These are phyloP conservation scores for Cairina moschata DNA, from an alignment of 2,113 vertebrate genomes.

Conservation along the genomic window DNA sequence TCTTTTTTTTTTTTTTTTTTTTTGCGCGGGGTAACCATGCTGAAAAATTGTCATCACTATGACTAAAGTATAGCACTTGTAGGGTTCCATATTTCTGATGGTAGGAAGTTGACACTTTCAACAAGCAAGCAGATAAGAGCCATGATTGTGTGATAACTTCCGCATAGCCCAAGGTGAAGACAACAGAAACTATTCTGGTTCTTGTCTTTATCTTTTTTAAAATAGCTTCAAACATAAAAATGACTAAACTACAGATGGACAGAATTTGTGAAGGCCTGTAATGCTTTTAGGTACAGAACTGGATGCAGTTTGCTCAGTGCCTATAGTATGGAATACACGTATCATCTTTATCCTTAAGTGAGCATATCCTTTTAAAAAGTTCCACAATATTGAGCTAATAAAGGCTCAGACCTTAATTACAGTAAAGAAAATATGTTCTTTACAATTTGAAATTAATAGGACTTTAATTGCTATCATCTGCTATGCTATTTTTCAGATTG, in stretches of 20 bases:
- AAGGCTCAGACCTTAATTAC: conserved; percentile 22
- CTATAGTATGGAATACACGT: not conserved
- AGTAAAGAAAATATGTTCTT: conserved; percentile 28
- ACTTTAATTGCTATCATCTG: conserved; percentile 6
- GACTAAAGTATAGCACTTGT: not conserved
- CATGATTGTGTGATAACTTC: not conserved
- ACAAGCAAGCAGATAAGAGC: not conserved
- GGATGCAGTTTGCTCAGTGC: not conserved
- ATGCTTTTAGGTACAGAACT: not conserved
- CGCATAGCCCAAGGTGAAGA: not conserved
- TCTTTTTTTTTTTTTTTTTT: not conserved
- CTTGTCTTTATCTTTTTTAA: not conserved
- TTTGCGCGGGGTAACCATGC: not conserved
- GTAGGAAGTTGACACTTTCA: not conserved
- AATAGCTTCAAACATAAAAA: not conserved
- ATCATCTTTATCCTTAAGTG: not conserved
- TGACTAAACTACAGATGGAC: not conserved
- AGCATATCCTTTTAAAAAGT: not conserved
- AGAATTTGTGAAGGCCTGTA: not conserved
- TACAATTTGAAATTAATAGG: conserved; percentile 20
- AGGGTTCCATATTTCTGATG: not conserved
- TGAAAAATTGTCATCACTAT: not conserved
- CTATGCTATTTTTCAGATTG: conserved; percentile 4
- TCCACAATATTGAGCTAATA: not conserved
- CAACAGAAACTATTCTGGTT: not conserved